Evolutionary conservation across 1,140 invertebrate genomes (phyloP).

Genomic region (Odontomachus brunneus): DNA sequence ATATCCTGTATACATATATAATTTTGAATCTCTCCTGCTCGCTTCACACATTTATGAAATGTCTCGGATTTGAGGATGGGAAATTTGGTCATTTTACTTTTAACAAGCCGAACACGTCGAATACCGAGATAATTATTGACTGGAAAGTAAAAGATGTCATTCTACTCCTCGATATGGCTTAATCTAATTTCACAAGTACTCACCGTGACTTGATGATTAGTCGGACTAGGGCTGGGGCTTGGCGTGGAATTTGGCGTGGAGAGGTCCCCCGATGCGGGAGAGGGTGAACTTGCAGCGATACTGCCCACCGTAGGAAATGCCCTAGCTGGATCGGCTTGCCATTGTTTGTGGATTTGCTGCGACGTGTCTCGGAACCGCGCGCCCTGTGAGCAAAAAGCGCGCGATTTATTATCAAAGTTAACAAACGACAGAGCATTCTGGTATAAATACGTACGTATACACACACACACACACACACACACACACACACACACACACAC

Average conservation of each 20-base stretch:
- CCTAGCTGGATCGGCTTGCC: conserved; percentile 82
- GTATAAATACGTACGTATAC: too few species aligned
- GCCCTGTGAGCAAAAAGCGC: conserved; percentile 74
- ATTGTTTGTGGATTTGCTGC: conserved; percentile 85
- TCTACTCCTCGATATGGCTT: not conserved
- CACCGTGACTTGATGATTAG: conserved; percentile 80
- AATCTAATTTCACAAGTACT: conserved; percentile 61
- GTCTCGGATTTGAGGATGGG: too few species aligned
- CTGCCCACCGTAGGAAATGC: conserved; percentile 84
- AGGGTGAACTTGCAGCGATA: conserved; percentile 70
- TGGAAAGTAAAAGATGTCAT: not conserved
- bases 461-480: too few species aligned
- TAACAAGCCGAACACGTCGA: not conserved
- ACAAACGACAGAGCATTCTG: not conserved
- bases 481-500: too few species aligned
- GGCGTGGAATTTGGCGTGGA: conserved; percentile 82
- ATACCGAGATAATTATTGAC: not conserved
- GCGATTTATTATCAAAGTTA: conserved; percentile 9
- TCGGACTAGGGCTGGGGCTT: conserved; percentile 82
- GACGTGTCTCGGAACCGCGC: conserved; percentile 84
- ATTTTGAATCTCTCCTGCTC: too few species aligned
- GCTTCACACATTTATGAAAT: too few species aligned
- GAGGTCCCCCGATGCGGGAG: conserved; percentile 73
- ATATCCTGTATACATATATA: too few species aligned
- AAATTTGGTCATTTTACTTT: too few species aligned